phyloP scores from a whole-genome alignment of 2,113 vertebrate species.

The Odocoileus virginianus region DNA sequence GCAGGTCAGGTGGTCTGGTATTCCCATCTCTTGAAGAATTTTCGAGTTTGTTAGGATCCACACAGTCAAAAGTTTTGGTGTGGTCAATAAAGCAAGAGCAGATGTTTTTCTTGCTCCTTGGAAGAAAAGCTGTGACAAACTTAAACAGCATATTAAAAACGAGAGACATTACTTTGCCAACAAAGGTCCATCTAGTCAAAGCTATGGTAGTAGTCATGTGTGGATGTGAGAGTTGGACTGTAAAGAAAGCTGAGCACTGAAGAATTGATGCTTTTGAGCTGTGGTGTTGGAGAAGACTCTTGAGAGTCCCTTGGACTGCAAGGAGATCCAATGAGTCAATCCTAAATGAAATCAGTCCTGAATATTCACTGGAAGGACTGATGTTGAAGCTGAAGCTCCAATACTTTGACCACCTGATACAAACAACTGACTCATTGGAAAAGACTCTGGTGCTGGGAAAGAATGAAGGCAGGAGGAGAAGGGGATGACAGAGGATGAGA shows the following conservation, averaged over 20 bases:
- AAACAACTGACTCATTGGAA: neutral
- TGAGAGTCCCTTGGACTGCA: neutral
- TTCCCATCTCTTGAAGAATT: neutral
- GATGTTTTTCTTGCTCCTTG: neutral
- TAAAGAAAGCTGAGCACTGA: neutral
- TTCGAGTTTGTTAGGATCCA: neutral
- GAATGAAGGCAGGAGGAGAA: neutral
- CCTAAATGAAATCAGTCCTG: neutral
- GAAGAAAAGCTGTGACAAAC: neutral
- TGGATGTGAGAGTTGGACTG: neutral
- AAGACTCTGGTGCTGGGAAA: neutral
- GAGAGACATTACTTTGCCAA: neutral
- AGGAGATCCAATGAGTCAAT: neutral
- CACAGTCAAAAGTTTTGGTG: neutral
- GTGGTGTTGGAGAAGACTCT: neutral
- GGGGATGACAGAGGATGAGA: neutral
- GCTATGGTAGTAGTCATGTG: neutral
- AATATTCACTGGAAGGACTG: neutral
- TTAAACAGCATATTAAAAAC: neutral
- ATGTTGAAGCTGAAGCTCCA: neutral
- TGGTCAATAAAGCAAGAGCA: neutral
- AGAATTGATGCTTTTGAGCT: neutral
- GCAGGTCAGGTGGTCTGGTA: neutral
- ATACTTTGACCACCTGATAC: neutral
- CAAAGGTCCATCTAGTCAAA: neutral